A percentile compares a stretch with the other conserved stretches of the same genome.
phyloP scores from a whole-genome alignment of 37 sponge, comb jelly and placozoan species.

The Axinella damicornis region DNA sequence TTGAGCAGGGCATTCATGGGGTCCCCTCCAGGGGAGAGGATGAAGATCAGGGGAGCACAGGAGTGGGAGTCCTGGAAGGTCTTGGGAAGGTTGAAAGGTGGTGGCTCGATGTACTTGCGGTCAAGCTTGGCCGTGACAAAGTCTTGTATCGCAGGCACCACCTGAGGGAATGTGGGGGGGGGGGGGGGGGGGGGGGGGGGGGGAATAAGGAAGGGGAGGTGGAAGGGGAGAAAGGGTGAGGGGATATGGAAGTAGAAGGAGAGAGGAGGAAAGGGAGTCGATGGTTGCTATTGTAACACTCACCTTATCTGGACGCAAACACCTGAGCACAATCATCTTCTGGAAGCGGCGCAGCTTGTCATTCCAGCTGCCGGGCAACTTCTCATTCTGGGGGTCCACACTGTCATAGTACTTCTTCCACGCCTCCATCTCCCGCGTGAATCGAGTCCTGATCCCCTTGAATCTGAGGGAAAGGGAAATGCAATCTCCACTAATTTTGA shows the following conservation, averaged over 20 bases:
- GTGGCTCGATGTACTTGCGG: conserved; percentile 92
- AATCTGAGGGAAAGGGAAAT: conserved; percentile 58
- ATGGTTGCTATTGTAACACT: no score
- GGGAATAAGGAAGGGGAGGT: neutral
- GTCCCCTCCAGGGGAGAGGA: conserved; percentile 98
- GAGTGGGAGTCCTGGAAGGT: conserved; percentile 96
- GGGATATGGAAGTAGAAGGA: no score
- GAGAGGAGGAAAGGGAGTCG: no score
- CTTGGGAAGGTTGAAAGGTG: conserved; percentile 95
- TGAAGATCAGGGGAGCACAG: conserved; percentile 98
- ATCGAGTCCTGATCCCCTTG: conserved; percentile 71
- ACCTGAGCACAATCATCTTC: conserved; percentile 86
- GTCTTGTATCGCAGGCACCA: conserved; percentile 93
- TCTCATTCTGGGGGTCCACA: conserved; percentile 81
- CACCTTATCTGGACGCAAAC: conserved; percentile 97
- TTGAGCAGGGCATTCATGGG: conserved; percentile 98
- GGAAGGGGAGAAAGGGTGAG: neutral
- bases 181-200: no score
- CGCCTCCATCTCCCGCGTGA: conserved; percentile 37
- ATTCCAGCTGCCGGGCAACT: conserved; percentile 83
- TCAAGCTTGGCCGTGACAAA: conserved; percentile 90
- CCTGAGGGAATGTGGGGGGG: conserved; percentile 25
- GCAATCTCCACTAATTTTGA: no score
- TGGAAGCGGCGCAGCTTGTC: conserved; percentile 78
- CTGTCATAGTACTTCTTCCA: conserved; percentile 95